Evolutionary conservation across 2,797 vertebrate species (phyloP).

Genomic region (Clarias platycephalus): DNA sequence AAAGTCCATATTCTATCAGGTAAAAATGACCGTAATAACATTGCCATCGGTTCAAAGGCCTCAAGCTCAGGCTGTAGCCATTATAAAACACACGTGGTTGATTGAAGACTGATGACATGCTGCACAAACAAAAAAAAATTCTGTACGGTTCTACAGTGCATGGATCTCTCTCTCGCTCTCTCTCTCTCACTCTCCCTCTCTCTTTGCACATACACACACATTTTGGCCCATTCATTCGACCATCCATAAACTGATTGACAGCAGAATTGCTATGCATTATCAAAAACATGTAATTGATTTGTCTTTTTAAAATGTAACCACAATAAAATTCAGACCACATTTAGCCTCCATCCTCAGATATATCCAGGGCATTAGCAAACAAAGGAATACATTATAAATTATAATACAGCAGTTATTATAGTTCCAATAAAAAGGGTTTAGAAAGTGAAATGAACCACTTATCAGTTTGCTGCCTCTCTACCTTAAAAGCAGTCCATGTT

Average conservation of each 20-base stretch:
- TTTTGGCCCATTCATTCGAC: slow-evolving; percentile 66
- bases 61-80: slow-evolving; percentile 59
- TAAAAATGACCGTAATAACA: slow-evolving; percentile 61
- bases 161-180: slow-evolving; percentile 54
- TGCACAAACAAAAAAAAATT: slow-evolving; percentile 67
- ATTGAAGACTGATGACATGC: slow-evolving; percentile 65
- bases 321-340: slow-evolving; percentile 75
- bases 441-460: slow-evolving; percentile 81
- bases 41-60: slow-evolving; percentile 34
- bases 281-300: slow-evolving; percentile 77
- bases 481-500: slow-evolving; percentile 80
- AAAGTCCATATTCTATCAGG: slow-evolving; percentile 76
- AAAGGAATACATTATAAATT: slow-evolving; percentile 82
- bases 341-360: slow-evolving; percentile 64
- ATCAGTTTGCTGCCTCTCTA: slow-evolving; percentile 74
- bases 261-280: slow-evolving; percentile 69
- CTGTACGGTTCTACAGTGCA: slow-evolving; percentile 30
- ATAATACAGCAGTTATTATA: slow-evolving; percentile 83
- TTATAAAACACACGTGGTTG: slow-evolving; percentile 63
- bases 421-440: slow-evolving; percentile 79
- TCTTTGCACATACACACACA: slow-evolving; percentile 25
- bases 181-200: slow-evolving; percentile 54
- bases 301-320: slow-evolving; percentile 73
- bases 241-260: slow-evolving; percentile 65
- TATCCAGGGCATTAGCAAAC: slow-evolving; percentile 79